Base-by-base conservation (phyloP, 2,888 invertebrate species). In the Pachymerium ferrugineum region DNA sequence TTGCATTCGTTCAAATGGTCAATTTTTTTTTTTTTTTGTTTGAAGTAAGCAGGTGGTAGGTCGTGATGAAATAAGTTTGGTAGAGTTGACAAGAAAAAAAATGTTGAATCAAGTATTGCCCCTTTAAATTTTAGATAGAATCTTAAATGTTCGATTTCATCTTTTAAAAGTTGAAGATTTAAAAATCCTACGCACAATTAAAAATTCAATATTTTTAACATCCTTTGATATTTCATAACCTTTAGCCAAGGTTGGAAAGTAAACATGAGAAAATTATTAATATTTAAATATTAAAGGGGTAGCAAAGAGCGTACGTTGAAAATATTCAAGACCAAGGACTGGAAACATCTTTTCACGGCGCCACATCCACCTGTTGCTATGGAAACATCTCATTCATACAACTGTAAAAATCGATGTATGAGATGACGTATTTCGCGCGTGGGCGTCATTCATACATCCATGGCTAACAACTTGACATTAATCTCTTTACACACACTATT, bases 241-340 rank as follows among this genome's bases (percentile, higher is more conserved):
- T 47, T 22, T 47, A 47, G 22, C 22, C 47, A 2, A 3, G 47
- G 3, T 47, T 12, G 33, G 12, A 33, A 33, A 33, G 12, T 12
- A 33, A 33, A 33, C 5, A 33, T 33, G 12, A 33, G 6, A 12
- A 33, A 33, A 33, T 33, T 5, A 33, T 8, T 8, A 33, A 33
- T 12, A 38, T 12, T 38, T 38, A n/a, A 38, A 3, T 12, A n/a
- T 38, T 14, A 8, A 38, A 38, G 16, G 14, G 19, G 5, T 22
- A 19, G 42, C 3, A 42, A 38, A 8, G 12, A 38, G 3, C 14
- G n/a, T 38, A 12, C 4, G 38, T 38, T 16, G 12, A 14, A 12
- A 38, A 47, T 47, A 47, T 47, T 47, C 47, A 47, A 47, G 47
- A 47, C 22, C 47, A 47, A 47, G 47, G 47, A 47, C 47, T 5